A percentile compares a stretch with the other conserved stretches of the same genome.
Evolutionary conservation across 2,888 invertebrate genomes (phyloP).

Genomic region (Nymphalis c-album): DNA sequence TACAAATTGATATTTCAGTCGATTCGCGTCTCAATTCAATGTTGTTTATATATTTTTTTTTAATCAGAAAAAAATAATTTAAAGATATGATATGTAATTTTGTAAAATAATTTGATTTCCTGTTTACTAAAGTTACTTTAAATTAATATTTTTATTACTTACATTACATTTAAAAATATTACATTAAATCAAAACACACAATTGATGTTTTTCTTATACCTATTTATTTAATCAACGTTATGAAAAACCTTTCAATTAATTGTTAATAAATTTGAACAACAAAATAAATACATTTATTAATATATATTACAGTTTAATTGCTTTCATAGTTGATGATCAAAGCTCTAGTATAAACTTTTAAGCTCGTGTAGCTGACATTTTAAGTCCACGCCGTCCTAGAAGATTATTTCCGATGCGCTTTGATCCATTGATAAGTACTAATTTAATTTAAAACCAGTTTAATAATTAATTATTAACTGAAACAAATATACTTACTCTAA

Average conservation of each 20-base stretch:
- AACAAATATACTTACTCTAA: constrained; percentile 65
- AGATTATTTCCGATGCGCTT: constrained; percentile 77
- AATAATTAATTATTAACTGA: constrained; percentile 49
- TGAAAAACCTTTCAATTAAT: background rate
- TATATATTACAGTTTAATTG: background rate
- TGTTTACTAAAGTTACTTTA: no score
- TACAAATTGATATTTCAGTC: background rate
- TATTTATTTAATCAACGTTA: no score
- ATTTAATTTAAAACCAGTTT: constrained; percentile 55
- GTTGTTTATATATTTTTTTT: background rate
- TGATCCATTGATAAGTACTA: constrained; percentile 58
- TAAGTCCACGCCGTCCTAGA: constrained; percentile 61
- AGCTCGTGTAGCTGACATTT: constrained; percentile 63
- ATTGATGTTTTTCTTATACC: no score
- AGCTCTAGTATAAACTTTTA: constrained; percentile 34
- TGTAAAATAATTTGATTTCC: no score
- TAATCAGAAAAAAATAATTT: no score
- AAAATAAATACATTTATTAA: no score
- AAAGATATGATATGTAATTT: no score
- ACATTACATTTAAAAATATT: no score
- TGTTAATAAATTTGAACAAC: background rate
- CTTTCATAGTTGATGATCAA: constrained; percentile 14
- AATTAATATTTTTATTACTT: no score
- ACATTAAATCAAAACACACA: no score
- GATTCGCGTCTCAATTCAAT: background rate